Evolutionary conservation across 2,888 invertebrate species (phyloP), one percentile per base, ranked within the genome.

Genomic region (Drosophila diplacantha): DNA sequence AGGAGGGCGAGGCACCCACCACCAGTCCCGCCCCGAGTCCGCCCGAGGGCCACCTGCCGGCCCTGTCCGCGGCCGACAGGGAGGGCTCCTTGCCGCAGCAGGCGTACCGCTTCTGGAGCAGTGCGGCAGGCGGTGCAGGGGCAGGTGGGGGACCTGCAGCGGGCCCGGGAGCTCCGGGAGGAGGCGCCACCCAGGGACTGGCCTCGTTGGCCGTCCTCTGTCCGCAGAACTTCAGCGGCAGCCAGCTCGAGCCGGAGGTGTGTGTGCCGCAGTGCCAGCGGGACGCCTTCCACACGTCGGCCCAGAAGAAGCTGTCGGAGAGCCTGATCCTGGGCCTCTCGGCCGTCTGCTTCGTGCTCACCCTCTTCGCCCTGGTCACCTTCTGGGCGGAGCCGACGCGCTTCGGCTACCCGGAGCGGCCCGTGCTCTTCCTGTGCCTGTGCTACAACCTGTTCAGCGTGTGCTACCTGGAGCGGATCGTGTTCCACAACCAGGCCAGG

Each of bases 361-460:
- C 97, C 0, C 90, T 94, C 0, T 96, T 97, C 87, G 93, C 94
- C 0, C 88, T 95, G 74, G 89, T 95, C 50, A 97, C 98, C 0
- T 97, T 96, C 88, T 92, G 95, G 89, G 93, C 97, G 38, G 97
- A 97, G 84, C 94, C 95, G 31, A 92, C 93, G 35, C 90, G 98
- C 53, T 98, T 97, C 87, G 92, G 95, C 38, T 98, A 97, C 89
- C 98, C 98, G 0, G 97, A 97, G 85, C 90, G 97, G 43, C 97
- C 97, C 0, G 94, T 96, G 37, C 93, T 97, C 60, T 97, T 96
- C 89, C 90, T 97, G 66, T 95, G 96, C 6, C 91, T 95, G 1
- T 97, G 97, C 88, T 95, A 96, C 87, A 93, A 94, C 76, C 90
- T 94, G 52, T 92, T 95, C 26, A 93, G 95, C 0, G 88, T 95